These are phyloP conservation scores for Erinaceus europaeus DNA, from an alignment of 2,113 vertebrate species.

Conservation along the genomic window DNA sequence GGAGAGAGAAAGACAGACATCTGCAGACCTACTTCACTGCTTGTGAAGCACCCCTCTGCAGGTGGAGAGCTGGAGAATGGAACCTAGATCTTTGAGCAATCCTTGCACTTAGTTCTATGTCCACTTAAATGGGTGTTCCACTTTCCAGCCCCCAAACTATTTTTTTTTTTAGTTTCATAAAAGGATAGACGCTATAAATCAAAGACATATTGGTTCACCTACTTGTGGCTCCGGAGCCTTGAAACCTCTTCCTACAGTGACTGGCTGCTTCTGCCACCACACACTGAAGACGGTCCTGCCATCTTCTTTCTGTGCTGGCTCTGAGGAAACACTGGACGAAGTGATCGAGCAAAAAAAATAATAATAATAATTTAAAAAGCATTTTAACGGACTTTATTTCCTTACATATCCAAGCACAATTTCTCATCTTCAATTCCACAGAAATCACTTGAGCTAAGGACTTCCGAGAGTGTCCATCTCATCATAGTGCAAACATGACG, in stretches of 20 bases:
- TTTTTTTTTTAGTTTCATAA: slow-evolving; percentile 35
- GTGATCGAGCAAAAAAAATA: background rate
- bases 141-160: no score
- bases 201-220: slow-evolving; percentile 11
- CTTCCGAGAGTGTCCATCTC: background rate
- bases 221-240: background rate
- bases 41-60: no score
- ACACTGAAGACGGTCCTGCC: background rate
- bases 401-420: background rate
- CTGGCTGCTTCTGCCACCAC: background rate
- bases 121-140: no score
- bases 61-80: no score
- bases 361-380: no score
- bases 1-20: no score
- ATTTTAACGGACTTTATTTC: background rate
- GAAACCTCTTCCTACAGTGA: background rate
- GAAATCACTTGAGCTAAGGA: background rate
- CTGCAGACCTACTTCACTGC: no score
- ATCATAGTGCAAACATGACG: background rate
- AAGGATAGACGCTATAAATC: slow-evolving; percentile 6
- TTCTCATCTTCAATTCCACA: background rate
- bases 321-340: background rate
- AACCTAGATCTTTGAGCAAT: no score
- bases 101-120: no score
- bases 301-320: background rate